Base-by-base conservation (phyloP, 2,797 vertebrate species). In the Coregonus sp. region DNA sequence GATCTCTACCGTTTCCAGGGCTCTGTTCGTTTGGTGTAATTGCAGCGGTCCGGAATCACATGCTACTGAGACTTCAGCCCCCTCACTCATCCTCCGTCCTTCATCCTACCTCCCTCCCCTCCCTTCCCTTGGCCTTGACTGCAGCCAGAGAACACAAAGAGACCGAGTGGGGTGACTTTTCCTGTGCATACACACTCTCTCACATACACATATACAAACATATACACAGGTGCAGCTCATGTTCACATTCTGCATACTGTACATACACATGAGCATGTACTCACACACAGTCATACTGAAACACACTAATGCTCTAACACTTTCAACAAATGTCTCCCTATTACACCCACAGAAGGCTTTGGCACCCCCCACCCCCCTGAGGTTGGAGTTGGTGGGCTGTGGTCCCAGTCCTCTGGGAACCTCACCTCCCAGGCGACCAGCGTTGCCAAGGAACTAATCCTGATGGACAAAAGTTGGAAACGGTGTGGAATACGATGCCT, bases 371-470 rank as follows among this genome's bases (percentile, higher is more conserved):
- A 74, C 78, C 86, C 76, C 84, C 80, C 86, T 87, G 77, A 78
- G 77, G 82, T 77, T 73, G 65, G 70, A 70, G 72, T 75, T 75
- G 0, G 79, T 90, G 85, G 90, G 85, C 88, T 80, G 80, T 72
- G 69, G 82, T 90, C 80, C 84, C 3, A 31, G 89, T 84, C 82
- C 86, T 92, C 88, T 90, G 88, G 91, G 91, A 93, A 93, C 88
- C 85, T 90, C 86, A 81, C 86, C 87, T 91, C 92, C 89, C 86
- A 80, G 87, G 92, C 88, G 87, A 90, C 90, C 90, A 75, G 85
- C 83, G 90, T 94, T 94, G 89, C 92, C 93, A 92, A 87, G 88
- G 92, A 90, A 86, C 84, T 94, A 94, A 94, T 94, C 92, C 92
- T 82, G 81, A 83, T 73, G 66, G 88, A 93, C 92, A 94, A 94